Evolutionary conservation across 2,888 invertebrate species (phyloP).

Genomic region (Drosophila maculinotata): DNA sequence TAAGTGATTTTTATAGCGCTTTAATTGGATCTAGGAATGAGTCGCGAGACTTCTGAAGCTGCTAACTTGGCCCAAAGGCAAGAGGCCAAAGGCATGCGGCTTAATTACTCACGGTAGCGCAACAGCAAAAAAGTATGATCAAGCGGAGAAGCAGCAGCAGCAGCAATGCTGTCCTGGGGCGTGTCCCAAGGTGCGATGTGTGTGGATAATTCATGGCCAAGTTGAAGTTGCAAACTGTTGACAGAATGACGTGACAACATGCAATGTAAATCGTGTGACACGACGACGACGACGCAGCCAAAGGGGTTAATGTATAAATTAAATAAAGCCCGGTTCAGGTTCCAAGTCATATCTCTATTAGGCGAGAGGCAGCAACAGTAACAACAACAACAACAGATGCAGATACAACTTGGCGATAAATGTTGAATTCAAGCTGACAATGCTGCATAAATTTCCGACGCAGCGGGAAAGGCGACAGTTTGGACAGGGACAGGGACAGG

Average conservation of each 20-base stretch:
- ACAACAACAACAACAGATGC: constrained; percentile 11
- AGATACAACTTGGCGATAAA: constrained; percentile 53
- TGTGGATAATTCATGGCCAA: constrained; percentile 29
- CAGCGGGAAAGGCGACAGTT: constrained; percentile 36
- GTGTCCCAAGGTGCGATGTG: constrained; percentile 35
- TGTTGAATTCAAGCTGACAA: constrained; percentile 27
- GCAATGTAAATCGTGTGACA: constrained; percentile 80
- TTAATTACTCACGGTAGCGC: constrained; percentile 72
- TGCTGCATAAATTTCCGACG: constrained; percentile 52
- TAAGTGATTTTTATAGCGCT: constrained; percentile 79
- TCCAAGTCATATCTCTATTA: constrained; percentile 69
- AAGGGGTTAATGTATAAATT: constrained; percentile 78
- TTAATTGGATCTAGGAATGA: constrained; percentile 68
- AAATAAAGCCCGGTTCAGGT: constrained; percentile 58
- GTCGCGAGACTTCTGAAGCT: constrained; percentile 48
- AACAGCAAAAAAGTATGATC: constrained; percentile 12
- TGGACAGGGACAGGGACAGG: constrained; percentile 7
- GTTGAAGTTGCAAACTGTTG: constrained; percentile 52
- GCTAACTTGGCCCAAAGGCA: constrained; percentile 25
- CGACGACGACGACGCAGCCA: constrained; percentile 55
- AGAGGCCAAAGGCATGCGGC: constrained; percentile 58
- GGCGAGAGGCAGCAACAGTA: constrained; percentile 18
- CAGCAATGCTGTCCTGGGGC: constrained; percentile 33
- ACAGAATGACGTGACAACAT: constrained; percentile 81
- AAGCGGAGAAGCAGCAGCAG: constrained; percentile 3